phyloP scores from a whole-genome alignment of 2,888 invertebrate species.

The Phymatocera aterrima region DNA sequence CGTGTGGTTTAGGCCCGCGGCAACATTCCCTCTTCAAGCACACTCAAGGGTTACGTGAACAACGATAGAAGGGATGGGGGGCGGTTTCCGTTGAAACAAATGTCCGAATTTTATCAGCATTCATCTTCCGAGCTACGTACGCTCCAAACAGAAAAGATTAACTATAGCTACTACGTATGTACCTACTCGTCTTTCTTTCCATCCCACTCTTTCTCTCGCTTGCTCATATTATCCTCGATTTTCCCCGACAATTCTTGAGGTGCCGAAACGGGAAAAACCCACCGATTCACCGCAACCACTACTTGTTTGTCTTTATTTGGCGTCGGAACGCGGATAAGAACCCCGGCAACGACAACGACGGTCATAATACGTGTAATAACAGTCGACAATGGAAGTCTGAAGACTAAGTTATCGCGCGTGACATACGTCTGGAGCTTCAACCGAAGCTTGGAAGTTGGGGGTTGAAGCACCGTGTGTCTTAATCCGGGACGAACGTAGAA shows the following conservation, averaged over 20 bases:
- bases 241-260: neutral
- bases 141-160: neutral
- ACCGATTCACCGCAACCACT: neutral
- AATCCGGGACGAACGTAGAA: neutral
- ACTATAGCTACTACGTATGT: conserved; percentile 1
- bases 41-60: conserved; percentile 31
- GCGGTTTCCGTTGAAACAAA: conserved; percentile 26
- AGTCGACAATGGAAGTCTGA: conserved; percentile 24
- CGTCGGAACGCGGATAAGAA: conserved; percentile 13
- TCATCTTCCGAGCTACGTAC: conserved; percentile 15
- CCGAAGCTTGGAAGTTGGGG: neutral
- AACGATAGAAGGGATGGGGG: conserved; percentile 16
- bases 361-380: conserved; percentile 36
- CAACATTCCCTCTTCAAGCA: conserved; percentile 26
- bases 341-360: conserved; percentile 27
- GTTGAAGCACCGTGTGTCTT: neutral
- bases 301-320: conserved; percentile 33
- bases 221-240: neutral
- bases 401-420: conserved; percentile 40
- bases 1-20: neutral
- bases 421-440: conserved; percentile 32
- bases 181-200: neutral
- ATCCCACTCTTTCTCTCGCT: neutral
- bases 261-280: neutral
- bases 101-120: conserved; percentile 37